Base-by-base conservation (phyloP, 1,140 invertebrate genomes). In the Drosophila ananassae region DNA sequence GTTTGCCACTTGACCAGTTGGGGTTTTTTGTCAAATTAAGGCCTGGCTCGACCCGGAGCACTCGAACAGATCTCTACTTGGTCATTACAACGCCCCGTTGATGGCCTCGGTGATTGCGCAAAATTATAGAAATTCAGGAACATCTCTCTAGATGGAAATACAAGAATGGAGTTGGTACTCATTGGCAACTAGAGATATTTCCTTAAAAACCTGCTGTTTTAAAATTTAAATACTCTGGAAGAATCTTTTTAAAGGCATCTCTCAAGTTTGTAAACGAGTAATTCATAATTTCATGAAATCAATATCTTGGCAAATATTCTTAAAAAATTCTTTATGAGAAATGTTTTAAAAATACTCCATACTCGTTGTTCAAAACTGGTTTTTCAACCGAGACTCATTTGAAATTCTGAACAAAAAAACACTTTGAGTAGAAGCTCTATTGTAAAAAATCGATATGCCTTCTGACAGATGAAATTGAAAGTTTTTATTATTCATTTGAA, bases 51-150 rank as follows among this genome's bases (percentile, higher is more conserved):
- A 28, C n/a, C 52, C 21, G 55, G 24, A 55, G 59, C 54, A 39
- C 56, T 39, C 50, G 34, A 50, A 21, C 44, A 37, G 32, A 21
- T 21, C 66, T 4, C 34, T 75, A 54, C 53, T 51, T 54, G 62
- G 66, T 73, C 74, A 79, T 79, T 85, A 84, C 60, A 76, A 79
- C 59, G 67, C 77, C 63, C 63, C 63, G 37, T 76, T 77, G 46
- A 84, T 84, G 81, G 81, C 22, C 48, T 10, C 69, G 74, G 72
- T 83, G 50, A 76, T 79, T 63, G 61, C 67, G 62, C 64, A 50
- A 85, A 84, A 85, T 80, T 85, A 84, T 74, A 74, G 54, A 69
- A 64, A 57, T 73, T 69, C 44, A 17, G 10, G 28, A 58, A 24
- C 13, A 37, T 58, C 46, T 21, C 51, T 58, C 52, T 21, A 57